Evolutionary conservation across 1,140 invertebrate genomes (phyloP).

Genomic region (Drosophila persimilis): DNA sequence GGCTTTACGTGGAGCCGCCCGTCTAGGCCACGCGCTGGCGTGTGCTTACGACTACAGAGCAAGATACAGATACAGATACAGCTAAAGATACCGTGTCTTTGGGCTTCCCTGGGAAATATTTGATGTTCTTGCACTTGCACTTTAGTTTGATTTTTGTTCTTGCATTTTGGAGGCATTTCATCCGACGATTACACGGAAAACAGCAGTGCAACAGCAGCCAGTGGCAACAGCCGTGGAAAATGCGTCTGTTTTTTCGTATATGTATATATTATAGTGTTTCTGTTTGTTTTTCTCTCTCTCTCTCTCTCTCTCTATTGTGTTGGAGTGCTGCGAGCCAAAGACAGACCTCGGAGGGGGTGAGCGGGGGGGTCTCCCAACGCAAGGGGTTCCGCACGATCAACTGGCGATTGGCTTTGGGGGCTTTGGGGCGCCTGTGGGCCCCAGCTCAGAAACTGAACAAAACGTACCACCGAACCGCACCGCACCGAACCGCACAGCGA

Average conservation of each 20-base stretch:
- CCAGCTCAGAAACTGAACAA: too few relatives aligned
- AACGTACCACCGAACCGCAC: background rate
- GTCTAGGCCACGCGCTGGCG: slow-evolving; percentile 55
- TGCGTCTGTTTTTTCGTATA: slow-evolving; percentile 39
- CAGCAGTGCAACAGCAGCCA: slow-evolving; percentile 35
- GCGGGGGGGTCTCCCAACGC: background rate
- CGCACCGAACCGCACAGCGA: slow-evolving; percentile 21
- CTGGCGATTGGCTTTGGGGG: slow-evolving; percentile 33
- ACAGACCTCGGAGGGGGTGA: slow-evolving; percentile 8
- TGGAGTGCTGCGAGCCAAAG: slow-evolving; percentile 1
- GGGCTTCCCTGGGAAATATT: too few relatives aligned
- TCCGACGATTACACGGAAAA: slow-evolving; percentile 50
- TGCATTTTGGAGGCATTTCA: slow-evolving; percentile 32
- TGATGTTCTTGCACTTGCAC: background rate
- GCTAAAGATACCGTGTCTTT: slow-evolving; percentile 6
- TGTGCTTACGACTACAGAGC: slow-evolving; percentile 46
- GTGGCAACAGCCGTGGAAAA: slow-evolving; percentile 1
- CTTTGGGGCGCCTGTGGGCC: slow-evolving; percentile 1
- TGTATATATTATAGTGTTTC: slow-evolving; percentile 4
- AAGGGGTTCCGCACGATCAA: slow-evolving; percentile 58
- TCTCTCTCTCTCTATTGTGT: slow-evolving; percentile 21
- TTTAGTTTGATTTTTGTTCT: slow-evolving; percentile 1
- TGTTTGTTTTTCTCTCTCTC: background rate
- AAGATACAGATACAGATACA: slow-evolving; percentile 39
- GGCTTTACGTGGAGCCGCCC: slow-evolving; percentile 25